phyloP scores from a whole-genome alignment of 2,888 invertebrate genomes.

The Eremobia ochroleuca region DNA sequence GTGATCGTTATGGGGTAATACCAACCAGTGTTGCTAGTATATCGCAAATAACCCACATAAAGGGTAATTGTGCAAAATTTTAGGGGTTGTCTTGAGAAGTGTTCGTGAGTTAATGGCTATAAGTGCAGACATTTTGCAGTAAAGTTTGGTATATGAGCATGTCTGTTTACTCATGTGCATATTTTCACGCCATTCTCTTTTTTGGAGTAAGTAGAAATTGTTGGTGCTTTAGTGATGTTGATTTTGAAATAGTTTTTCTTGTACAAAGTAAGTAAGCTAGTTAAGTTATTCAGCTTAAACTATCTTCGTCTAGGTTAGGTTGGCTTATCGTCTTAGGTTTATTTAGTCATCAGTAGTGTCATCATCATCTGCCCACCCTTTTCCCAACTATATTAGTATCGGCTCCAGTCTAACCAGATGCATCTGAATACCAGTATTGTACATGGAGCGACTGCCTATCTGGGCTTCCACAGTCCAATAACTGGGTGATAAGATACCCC shows the following conservation, averaged over 20 bases:
- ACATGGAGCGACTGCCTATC: background rate
- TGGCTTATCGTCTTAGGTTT: no score
- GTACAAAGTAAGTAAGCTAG: background rate
- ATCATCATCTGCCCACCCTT: background rate
- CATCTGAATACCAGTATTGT: background rate
- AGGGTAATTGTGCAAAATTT: constrained; percentile 86
- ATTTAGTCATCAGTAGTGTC: background rate
- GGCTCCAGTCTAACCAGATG: background rate
- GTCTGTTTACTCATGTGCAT: constrained; percentile 63
- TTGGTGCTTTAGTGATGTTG: constrained; percentile 2
- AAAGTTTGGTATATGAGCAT: constrained; percentile 66
- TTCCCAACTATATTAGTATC: background rate
- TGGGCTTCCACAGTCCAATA: background rate
- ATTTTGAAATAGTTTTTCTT: background rate
- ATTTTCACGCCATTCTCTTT: constrained; percentile 56
- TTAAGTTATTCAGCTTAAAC: background rate
- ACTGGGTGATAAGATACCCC: background rate
- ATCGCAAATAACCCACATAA: constrained; percentile 87
- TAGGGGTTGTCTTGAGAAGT: constrained; percentile 79
- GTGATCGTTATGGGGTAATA: constrained; percentile 77
- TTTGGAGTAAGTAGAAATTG: constrained; percentile 25
- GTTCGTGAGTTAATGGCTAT: constrained; percentile 80
- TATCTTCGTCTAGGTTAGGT: background rate
- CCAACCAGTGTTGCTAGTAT: constrained; percentile 83
- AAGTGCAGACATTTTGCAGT: constrained; percentile 63